Percentiles rank a stretch among this genome's conserved stretches.
phyloP scores from a whole-genome alignment of 2,797 vertebrate genomes.

The Diceros bicornis region DNA sequence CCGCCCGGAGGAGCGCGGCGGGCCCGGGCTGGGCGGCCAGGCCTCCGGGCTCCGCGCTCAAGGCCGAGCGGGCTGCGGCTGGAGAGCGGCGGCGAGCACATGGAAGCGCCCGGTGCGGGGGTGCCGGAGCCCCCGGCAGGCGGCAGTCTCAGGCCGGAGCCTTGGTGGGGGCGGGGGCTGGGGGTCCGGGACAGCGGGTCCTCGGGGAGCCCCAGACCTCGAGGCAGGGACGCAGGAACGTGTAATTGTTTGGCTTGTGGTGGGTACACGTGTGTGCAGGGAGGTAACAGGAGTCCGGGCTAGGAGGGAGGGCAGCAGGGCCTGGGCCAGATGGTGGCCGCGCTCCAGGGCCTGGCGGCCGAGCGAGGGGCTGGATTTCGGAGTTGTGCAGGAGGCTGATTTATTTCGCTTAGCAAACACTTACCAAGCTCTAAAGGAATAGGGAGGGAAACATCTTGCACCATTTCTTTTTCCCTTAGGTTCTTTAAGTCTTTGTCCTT shows the following conservation, averaged over 20 bases:
- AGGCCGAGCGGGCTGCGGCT: background rate
- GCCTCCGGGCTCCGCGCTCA: background rate
- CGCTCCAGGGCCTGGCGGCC: slow-evolving; percentile 69
- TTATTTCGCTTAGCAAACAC: background rate
- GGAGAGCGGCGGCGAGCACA: background rate
- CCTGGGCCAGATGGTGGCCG: slow-evolving; percentile 61
- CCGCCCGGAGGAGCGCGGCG: background rate
- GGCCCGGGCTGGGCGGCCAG: background rate
- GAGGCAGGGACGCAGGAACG: background rate
- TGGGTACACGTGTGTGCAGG: slow-evolving; percentile 34
- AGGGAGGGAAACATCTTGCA: background rate
- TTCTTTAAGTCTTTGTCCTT: slow-evolving; percentile 46
- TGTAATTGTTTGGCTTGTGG: slow-evolving; percentile 16
- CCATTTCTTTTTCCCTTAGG: background rate
- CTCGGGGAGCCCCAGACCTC: background rate
- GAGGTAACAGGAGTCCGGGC: slow-evolving; percentile 1
- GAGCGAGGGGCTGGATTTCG: slow-evolving; percentile 5
- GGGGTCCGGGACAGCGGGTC: background rate
- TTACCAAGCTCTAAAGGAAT: background rate
- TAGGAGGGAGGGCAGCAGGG: background rate
- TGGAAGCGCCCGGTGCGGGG: background rate
- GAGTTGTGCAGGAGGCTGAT: background rate
- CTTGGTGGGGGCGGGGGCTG: background rate
- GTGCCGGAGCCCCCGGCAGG: fast-evolving
- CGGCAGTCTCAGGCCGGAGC: fast-evolving